Conservation (phyloP, 2,113 vertebrate genomes). For the Oncorhynchus tshawytscha region DNA sequence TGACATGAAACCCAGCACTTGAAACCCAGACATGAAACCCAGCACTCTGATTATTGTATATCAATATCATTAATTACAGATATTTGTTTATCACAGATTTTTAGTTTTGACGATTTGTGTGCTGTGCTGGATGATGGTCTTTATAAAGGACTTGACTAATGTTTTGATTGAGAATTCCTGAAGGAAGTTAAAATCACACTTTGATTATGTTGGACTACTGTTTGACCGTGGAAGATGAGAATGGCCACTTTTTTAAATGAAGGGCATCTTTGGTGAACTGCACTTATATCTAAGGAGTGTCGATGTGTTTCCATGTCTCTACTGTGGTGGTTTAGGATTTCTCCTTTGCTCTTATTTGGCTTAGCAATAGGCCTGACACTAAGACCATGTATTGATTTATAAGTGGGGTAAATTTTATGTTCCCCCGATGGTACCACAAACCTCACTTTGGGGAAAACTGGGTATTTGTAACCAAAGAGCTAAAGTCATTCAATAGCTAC, state of each 20-base stretch:
- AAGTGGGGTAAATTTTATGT: too few species aligned
- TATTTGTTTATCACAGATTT: conserved; percentile 25
- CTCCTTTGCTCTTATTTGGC: too few species aligned
- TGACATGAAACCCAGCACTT: conserved; percentile 61
- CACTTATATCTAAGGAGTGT: too few species aligned
- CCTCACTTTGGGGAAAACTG: too few species aligned
- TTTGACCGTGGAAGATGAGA: not conserved
- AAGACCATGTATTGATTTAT: too few species aligned
- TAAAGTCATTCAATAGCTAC: not conserved
- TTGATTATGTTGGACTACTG: not conserved
- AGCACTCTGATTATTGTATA: conserved; percentile 51
- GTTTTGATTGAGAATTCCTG: conserved; percentile 1
- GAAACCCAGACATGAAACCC: conserved; percentile 40
- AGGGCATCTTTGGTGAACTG: too few species aligned
- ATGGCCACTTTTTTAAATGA: too few species aligned
- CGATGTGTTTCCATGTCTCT: too few species aligned
- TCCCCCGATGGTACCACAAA: too few species aligned
- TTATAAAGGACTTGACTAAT: not conserved
- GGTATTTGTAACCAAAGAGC: not conserved
- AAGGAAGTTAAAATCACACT: not conserved
- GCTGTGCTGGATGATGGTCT: not conserved
- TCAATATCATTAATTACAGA: conserved; percentile 34
- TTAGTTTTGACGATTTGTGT: not conserved
- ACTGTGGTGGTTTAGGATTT: too few species aligned
- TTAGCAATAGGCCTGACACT: too few species aligned